A percentile compares a stretch with the other conserved stretches of the same genome.
These are phyloP conservation scores for Nebria salina DNA, from an alignment of 2,888 invertebrate species.

Conservation along the genomic window DNA sequence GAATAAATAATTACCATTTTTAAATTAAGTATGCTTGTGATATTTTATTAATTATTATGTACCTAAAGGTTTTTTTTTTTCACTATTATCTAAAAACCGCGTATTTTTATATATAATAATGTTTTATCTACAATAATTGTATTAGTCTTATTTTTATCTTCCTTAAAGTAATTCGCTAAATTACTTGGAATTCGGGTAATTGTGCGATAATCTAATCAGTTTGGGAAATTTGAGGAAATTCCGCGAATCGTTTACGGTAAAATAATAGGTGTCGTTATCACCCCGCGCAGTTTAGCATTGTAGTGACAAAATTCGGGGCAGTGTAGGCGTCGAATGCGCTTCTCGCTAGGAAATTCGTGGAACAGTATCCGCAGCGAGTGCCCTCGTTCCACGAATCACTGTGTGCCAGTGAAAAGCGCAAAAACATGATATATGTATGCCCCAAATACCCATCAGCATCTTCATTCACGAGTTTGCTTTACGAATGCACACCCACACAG, in stretches of 20 bases:
- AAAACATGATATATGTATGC: background rate
- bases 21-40: background rate
- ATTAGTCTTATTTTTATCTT: no score
- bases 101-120: no score
- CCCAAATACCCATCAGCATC: background rate
- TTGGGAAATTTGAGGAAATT: background rate
- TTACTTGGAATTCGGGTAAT: no score
- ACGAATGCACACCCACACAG: background rate
- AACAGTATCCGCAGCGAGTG: conserved; percentile 24
- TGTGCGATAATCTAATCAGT: no score
- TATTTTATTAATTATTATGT: background rate
- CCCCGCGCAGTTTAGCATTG: background rate
- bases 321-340: conserved; percentile 3
- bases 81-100: no score
- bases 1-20: background rate
- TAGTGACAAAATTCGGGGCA: background rate
- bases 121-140: no score
- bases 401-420: conserved; percentile 5
- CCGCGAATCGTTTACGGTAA: background rate
- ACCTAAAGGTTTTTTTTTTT: no score
- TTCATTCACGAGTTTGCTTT: background rate
- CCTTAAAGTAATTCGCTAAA: no score
- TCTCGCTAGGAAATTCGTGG: conserved; percentile 25
- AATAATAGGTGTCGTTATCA: conserved; percentile 6
- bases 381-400: conserved; percentile 25